These are phyloP conservation scores for Exephanes ischioxanthus DNA, from an alignment of 2,888 invertebrate genomes.

Conservation along the genomic window DNA sequence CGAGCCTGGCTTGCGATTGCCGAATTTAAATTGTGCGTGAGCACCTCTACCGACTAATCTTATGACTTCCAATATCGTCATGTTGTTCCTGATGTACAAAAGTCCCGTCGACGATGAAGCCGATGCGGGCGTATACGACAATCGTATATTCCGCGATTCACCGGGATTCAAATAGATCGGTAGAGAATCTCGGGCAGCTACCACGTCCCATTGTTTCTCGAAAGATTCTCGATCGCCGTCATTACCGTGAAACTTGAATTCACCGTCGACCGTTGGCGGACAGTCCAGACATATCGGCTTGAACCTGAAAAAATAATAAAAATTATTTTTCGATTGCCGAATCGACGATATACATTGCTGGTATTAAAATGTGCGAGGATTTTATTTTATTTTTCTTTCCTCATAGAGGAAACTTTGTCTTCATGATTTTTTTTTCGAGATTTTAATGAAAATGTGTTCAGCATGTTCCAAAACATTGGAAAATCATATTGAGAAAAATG, in stretches of 20 bases:
- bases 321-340: background rate
- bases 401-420: too few relatives aligned
- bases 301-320: slow-evolving; percentile 74
- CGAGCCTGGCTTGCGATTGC: slow-evolving; percentile 93
- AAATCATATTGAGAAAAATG: too few relatives aligned
- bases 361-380: too few relatives aligned
- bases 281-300: slow-evolving; percentile 80
- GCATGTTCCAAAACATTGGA: too few relatives aligned
- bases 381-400: too few relatives aligned
- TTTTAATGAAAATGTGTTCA: too few relatives aligned
- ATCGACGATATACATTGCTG: background rate
- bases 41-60: slow-evolving; percentile 94
- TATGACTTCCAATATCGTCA: slow-evolving; percentile 95
- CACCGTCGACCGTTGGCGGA: slow-evolving; percentile 77
- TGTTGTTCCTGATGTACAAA: slow-evolving; percentile 89
- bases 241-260: slow-evolving; percentile 78
- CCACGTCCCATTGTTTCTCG: slow-evolving; percentile 78
- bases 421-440: too few relatives aligned
- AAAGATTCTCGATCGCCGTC: slow-evolving; percentile 75
- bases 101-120: slow-evolving; percentile 80
- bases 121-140: slow-evolving; percentile 80
- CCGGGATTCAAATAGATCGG: slow-evolving; percentile 79
- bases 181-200: slow-evolving; percentile 77
- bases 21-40: slow-evolving; percentile 94
- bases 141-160: slow-evolving; percentile 77